Evolutionary conservation across 1,140 invertebrate species (phyloP).

Genomic region (Vollenhovia emeryi): DNA sequence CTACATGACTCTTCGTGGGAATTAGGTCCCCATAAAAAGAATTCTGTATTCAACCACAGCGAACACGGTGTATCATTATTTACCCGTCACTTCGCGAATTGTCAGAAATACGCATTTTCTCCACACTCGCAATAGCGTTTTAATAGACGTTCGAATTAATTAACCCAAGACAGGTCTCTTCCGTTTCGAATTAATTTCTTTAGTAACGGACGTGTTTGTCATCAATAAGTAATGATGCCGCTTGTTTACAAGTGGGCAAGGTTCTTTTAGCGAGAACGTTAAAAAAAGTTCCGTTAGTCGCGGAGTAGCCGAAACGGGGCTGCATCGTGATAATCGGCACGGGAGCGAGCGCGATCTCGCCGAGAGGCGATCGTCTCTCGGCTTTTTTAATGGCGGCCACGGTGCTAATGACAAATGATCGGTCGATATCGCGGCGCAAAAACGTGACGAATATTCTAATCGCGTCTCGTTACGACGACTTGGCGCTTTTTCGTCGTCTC

Average conservation of each 20-base stretch:
- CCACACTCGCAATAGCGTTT: not conserved
- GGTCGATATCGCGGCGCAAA: conserved; percentile 51
- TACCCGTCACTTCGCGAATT: not conserved
- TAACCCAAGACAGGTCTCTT: not conserved
- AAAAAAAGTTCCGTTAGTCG: conserved; percentile 47
- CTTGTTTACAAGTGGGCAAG: conserved; percentile 13
- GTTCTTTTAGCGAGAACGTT: conserved; percentile 19
- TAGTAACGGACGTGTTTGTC: not conserved
- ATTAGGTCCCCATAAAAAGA: not conserved
- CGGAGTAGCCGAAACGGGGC: not conserved
- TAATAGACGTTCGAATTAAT: conserved; percentile 23
- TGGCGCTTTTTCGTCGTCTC: conserved; percentile 1
- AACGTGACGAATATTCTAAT: conserved; percentile 57
- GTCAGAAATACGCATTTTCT: not conserved
- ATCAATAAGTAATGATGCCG: not conserved
- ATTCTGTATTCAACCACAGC: not conserved
- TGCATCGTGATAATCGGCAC: not conserved
- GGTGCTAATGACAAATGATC: conserved; percentile 56
- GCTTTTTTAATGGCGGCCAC: conserved; percentile 63
- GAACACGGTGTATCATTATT: not conserved
- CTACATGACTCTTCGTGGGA: conserved; percentile 20
- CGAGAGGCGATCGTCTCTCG: conserved; percentile 59
- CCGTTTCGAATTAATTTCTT: conserved; percentile 24
- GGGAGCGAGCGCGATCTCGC: conserved; percentile 47
- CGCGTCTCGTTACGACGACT: conserved; percentile 38